These are phyloP conservation scores for Hypena proboscidalis DNA, from an alignment of 2,888 invertebrate species.

Conservation along the genomic window DNA sequence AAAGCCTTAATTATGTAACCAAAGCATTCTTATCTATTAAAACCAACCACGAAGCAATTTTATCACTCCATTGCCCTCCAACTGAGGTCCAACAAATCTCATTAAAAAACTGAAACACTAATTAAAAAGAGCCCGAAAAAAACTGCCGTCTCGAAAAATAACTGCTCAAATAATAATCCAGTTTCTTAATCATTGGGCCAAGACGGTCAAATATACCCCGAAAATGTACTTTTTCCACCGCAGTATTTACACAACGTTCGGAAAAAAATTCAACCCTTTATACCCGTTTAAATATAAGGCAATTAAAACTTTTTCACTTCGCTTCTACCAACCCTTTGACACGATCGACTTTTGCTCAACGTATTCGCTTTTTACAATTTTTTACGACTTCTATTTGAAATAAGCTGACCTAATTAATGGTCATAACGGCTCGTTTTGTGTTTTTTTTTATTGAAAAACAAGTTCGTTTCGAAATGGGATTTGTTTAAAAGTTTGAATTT, in stretches of 20 bases:
- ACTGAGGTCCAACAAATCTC: constrained; percentile 11
- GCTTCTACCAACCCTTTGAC: constrained; percentile 39
- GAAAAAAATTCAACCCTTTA: constrained; percentile 36
- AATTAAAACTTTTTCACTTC: constrained; percentile 49
- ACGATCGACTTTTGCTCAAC: constrained; percentile 35
- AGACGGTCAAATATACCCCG: constrained; percentile 28
- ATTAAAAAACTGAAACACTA: constrained; percentile 9
- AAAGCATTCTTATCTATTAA: no score
- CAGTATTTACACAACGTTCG: constrained; percentile 34
- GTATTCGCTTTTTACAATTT: constrained; percentile 25
- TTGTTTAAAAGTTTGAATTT: neutral
- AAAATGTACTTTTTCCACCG: constrained; percentile 19
- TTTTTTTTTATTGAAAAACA: constrained; percentile 5
- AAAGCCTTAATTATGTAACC: no score
- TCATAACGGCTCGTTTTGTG: constrained; percentile 11
- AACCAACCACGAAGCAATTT: neutral
- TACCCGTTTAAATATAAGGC: constrained; percentile 37
- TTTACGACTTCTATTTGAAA: constrained; percentile 26
- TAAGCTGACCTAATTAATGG: constrained; percentile 37
- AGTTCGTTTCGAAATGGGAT: neutral
- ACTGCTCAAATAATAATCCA: constrained; percentile 22
- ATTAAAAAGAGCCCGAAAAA: constrained; percentile 12
- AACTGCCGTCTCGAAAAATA: constrained; percentile 14
- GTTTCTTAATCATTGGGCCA: constrained; percentile 30
- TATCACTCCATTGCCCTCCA: constrained; percentile 1